Conservation (phyloP, 2,888 invertebrate genomes). For the Peribatodes rhomboidaria region DNA sequence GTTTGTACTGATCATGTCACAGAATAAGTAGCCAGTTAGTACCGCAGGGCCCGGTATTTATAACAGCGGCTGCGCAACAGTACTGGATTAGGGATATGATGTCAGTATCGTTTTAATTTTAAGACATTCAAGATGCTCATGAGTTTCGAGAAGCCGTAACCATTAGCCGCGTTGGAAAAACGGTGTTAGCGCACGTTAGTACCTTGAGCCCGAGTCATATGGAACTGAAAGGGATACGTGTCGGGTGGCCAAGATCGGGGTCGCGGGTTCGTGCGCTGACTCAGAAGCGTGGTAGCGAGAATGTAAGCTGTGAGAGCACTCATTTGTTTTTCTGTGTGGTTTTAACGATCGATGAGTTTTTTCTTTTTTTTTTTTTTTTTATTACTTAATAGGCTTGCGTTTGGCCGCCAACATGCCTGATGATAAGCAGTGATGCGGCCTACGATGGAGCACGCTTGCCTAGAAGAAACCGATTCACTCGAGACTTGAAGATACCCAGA, state of each 20-base stretch:
- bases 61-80: conserved; percentile 45
- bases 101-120: conserved; percentile 46
- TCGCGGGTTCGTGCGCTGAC: conserved; percentile 4
- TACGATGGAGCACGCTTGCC: too few species aligned
- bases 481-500: too few species aligned
- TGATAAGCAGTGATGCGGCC: too few species aligned
- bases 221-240: conserved; percentile 19
- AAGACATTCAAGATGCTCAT: conserved; percentile 25
- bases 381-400: too few species aligned
- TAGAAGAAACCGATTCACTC: too few species aligned
- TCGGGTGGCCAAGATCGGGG: conserved; percentile 16
- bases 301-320: background rate
- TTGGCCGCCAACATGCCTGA: too few species aligned
- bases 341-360: background rate
- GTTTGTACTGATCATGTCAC: conserved; percentile 1
- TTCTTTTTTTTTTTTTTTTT: too few species aligned
- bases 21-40: conserved; percentile 19
- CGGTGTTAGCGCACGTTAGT: conserved; percentile 11
- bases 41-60: conserved; percentile 58
- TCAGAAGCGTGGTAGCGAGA: background rate
- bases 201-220: conserved; percentile 4
- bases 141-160: conserved; percentile 35
- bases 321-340: background rate
- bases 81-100: conserved; percentile 51
- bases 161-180: conserved; percentile 29